These are phyloP conservation scores for Mesorhabditis spiculigera DNA, from an alignment of 2,888 invertebrate genomes.

Conservation along the genomic window DNA sequence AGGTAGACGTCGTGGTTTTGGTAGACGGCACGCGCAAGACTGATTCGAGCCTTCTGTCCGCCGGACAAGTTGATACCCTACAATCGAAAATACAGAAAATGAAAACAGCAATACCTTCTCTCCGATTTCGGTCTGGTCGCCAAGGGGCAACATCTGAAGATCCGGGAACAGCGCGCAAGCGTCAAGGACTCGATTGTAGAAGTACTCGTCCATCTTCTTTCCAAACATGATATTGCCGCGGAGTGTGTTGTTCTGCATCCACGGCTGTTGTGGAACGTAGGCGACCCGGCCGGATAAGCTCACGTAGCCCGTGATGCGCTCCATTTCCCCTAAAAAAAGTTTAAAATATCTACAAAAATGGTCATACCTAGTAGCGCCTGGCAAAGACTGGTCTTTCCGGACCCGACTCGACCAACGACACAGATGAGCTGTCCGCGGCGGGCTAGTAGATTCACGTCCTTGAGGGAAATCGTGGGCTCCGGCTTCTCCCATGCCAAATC, in stretches of 20 bases:
- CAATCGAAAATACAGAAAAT: conserved; percentile 3
- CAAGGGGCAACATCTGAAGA: conserved; percentile 42
- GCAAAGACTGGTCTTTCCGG: conserved; percentile 66
- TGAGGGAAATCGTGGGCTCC: conserved; percentile 20
- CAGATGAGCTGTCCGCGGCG: conserved; percentile 46
- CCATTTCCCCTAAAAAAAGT: conserved; percentile 67
- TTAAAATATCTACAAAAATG: neutral
- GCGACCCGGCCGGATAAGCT: conserved; percentile 66
- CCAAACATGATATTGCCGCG: conserved; percentile 85
- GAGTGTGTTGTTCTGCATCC: conserved; percentile 95
- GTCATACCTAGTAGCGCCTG: conserved; percentile 66
- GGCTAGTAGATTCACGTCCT: conserved; percentile 68
- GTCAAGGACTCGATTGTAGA: conserved; percentile 52
- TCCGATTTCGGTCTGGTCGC: conserved; percentile 55
- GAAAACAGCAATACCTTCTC: conserved; percentile 39
- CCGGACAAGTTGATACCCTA: conserved; percentile 56
- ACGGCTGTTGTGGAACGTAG: conserved; percentile 91
- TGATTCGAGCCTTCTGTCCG: conserved; percentile 70
- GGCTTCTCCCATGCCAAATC: conserved; percentile 43
- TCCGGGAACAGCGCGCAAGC: conserved; percentile 52
- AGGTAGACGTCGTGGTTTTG: conserved; percentile 83
- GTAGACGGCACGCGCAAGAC: conserved; percentile 86
- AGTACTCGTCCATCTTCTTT: conserved; percentile 47
- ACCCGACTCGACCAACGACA: conserved; percentile 54
- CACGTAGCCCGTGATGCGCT: conserved; percentile 42